Evolutionary conservation across 2,888 invertebrate species (phyloP), one percentile per base, ranked within the genome.

Genomic region (Belgica antarctica): DNA sequence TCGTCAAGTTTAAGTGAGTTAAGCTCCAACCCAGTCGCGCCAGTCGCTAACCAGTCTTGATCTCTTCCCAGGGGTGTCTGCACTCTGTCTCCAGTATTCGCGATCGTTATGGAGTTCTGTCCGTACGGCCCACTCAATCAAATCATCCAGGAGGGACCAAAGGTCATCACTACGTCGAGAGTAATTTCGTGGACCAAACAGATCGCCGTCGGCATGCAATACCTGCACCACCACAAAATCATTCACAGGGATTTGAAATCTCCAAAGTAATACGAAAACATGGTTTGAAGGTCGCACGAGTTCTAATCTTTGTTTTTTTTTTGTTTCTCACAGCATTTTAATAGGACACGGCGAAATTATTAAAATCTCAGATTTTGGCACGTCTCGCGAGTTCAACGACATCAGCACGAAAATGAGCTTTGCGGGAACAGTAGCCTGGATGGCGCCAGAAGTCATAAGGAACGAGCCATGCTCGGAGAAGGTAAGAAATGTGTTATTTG

Each of bases 211-310:
- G 99, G 98, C 70, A 98, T 99, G 98, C 87, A 90, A 75, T 98
- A 98, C 80, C 85, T 99, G 71, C 99, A 99, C 80, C 85, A 86
- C 52, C 92, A 96, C 78, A 96, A 96, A 82, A 97, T 99, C 75
- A 96, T 99, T 76, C 99, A 99, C 78, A 84, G 99, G 72, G 99
- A 99, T 84, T 86, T 99, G 73, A 99, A 99, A 81, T 97, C 97
- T 77, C 98, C 98, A 61, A 99, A 99, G 97, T 97, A 86, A 87
- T 90, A 85, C n/a, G 59, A 59, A 10, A 8, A 10, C 7, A 34
- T 34, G 34, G 7, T 12, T 34, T 12, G 34, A 8, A 19, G 59
- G 8, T 19, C 31, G 8, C 31, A n/a, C 31, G 27, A n/a, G 25
- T 46, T 22, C 4, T 12, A 52, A 27, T 66, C 27, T 66, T 25